Evolutionary conservation across 2,888 invertebrate species (phyloP).

Genomic region (Heliconius hortense): DNA sequence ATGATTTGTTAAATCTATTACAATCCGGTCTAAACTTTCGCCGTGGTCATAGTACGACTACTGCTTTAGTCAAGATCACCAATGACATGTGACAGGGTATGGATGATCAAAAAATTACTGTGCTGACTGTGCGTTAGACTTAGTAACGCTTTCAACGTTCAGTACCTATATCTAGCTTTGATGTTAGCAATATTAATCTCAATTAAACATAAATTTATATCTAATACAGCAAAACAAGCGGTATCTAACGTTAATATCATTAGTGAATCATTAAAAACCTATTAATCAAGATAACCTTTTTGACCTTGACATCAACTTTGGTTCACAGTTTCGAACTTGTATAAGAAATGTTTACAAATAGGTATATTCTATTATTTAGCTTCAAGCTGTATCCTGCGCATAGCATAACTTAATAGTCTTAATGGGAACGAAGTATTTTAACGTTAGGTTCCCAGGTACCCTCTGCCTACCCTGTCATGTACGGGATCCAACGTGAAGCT

Average conservation of each 20-base stretch:
- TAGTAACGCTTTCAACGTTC: too few relatives aligned
- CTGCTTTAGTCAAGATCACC: too few relatives aligned
- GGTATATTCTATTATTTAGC: too few relatives aligned
- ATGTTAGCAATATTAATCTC: constrained; percentile 2
- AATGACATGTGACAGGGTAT: too few relatives aligned
- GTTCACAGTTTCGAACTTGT: not conserved
- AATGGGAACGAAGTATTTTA: not conserved
- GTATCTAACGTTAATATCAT: constrained; percentile 2
- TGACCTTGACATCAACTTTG: not conserved
- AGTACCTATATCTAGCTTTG: too few relatives aligned
- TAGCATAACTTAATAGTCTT: too few relatives aligned
- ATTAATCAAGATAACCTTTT: constrained; percentile 3
- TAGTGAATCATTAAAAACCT: constrained; percentile 12
- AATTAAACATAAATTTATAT: constrained; percentile 7
- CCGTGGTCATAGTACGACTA: too few relatives aligned
- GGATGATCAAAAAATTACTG: too few relatives aligned
- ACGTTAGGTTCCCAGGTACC: not conserved
- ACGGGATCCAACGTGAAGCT: not conserved
- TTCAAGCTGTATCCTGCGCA: too few relatives aligned
- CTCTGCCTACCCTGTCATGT: not conserved
- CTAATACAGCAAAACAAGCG: not conserved
- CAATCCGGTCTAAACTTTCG: too few relatives aligned
- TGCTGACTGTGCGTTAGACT: too few relatives aligned
- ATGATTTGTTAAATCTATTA: too few relatives aligned
- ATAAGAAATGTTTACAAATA: not conserved